Evolutionary conservation across 2,888 invertebrate genomes (phyloP), one percentile per base, ranked within the genome.

Genomic region (Mesoligia furuncula): DNA sequence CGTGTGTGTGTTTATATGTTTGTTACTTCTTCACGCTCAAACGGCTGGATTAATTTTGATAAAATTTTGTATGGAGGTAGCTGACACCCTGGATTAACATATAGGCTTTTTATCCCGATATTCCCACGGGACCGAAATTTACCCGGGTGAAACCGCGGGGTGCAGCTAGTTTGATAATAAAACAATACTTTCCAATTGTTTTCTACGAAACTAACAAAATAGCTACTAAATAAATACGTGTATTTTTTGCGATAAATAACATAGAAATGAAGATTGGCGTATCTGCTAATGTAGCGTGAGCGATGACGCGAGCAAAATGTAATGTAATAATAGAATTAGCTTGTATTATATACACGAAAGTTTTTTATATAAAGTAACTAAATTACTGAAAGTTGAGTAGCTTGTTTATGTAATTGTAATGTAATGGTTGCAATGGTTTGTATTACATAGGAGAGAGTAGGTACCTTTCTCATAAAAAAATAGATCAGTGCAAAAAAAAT

Each of bases 221-320:
- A 0, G n/a, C 27, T 77, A 36, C 8, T 8, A 57, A 20, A 70
- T 39, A 64, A 17, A 62, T 27, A 27, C 51, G 27, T 36, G 24
- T 54, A 54, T 70, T 62, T 69, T 27, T 45, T 9, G 71, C 39
- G 42, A 36, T 71, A 57, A 59, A 72, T 65, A 65, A 70, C 39
- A 48, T n/a, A 71, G 45, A 36, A 67, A 79, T 66, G 20, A 67
- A 67, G 24, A 68, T 39, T 39, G 45, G 54, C 20, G 36, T 62
- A 79, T 73, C 79, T 73, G 67, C 27, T 77, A 27, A 54, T 31
- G 57, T 27, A 36, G 20, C 54, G 31, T 79, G 62, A 79, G 31
- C 39, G 68, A 79, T 79, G 57, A 68, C 36, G 57, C n/a, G 7
- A n/a, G 9, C 27, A 8, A 17, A 61, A 67, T 7, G 39, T 67